Base-by-base conservation (phyloP, 2,888 invertebrate genomes). In the Hanleya hanleyi region DNA sequence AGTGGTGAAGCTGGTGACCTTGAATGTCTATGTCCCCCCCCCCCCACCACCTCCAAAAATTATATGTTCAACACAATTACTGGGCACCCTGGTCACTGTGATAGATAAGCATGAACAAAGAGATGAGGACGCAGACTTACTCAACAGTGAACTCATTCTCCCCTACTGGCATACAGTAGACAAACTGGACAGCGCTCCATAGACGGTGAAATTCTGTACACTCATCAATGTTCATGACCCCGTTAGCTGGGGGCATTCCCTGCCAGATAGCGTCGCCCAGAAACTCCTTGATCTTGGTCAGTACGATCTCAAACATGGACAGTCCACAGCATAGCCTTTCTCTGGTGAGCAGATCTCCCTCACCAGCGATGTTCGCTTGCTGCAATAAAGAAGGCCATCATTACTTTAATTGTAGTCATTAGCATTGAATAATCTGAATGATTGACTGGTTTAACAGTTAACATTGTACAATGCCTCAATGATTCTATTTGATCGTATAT, bases 101-200 rank as follows among this genome's bases (percentile, higher is more conserved):
- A n/a, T n/a, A n/a, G n/a, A n/a, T n/a, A n/a, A n/a, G 18, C 41
- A 41, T 41, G 41, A 41, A 41, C 18, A 12, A 9, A 41, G 9
- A 12, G 18, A 41, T 12, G 18, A 41, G 18, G 18, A 41, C 18
- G 18, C 29, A 29, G 47, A 94, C 95, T 93, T 90, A 96, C 96
- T 98, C 98, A 0, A 98, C 96, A 12, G 98, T 98, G 86, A 96
- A 97, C 91, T 99, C 97, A 0, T 97, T 97, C 79, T 97, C 97
- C 4, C 96, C 96, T 33, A 97, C 97, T 0, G 99, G 98, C 86
- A 98, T 97, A 90, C 98, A 98, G 91, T 98, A 98, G 68, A 98
- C 95, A 92, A 99, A 99, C 90, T 99, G 99, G 38, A 99, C 92
- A 0, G 98, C 99, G 0, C 98, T 98, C 99, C 99, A 99, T 62